phyloP scores from a whole-genome alignment of 2,113 vertebrate species.

The Cheilinus undulatus region DNA sequence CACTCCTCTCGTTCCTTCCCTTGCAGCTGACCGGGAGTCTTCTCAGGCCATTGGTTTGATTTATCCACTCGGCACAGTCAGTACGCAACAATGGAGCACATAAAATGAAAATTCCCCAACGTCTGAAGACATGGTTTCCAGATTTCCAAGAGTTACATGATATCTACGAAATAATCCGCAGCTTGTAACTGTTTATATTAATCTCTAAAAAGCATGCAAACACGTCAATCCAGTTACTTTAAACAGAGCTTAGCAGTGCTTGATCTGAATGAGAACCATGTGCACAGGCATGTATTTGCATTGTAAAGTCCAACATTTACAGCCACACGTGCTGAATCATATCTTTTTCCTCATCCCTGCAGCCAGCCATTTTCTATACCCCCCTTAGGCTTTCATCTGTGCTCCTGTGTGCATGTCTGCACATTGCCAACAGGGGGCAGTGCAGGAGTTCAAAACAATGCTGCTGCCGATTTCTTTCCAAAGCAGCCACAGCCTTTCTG shows the following conservation, averaged over 20 bases:
- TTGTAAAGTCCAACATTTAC: not conserved
- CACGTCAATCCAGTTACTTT: not conserved
- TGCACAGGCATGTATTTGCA: not conserved
- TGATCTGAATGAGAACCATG: not conserved
- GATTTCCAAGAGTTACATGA: slow-evolving; percentile 5
- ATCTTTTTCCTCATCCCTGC: not conserved
- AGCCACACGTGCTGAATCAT: not conserved
- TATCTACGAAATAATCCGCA: not conserved
- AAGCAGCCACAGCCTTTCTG: slow-evolving; percentile 30
- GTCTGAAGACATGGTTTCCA: not conserved
- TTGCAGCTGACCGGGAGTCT: slow-evolving; percentile 59
- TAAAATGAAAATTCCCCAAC: slow-evolving; percentile 28
- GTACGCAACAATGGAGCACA: slow-evolving; percentile 34
- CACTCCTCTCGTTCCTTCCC: not conserved
- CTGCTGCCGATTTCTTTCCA: slow-evolving; percentile 1
- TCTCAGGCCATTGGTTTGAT: slow-evolving; percentile 60
- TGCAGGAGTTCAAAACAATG: slow-evolving; percentile 58
- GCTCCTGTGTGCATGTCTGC: not conserved
- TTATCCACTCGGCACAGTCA: slow-evolving; percentile 58
- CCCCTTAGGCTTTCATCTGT: slow-evolving; percentile 15
- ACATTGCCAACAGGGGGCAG: slow-evolving; percentile 74
- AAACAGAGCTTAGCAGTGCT: not conserved
- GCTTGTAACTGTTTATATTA: not conserved
- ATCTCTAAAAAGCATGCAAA: not conserved
- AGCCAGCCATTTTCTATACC: slow-evolving; percentile 23